Evolutionary conservation across 2,888 invertebrate species (phyloP), one percentile per base, ranked within the genome.

Genomic region (Pseudoips prasinana): DNA sequence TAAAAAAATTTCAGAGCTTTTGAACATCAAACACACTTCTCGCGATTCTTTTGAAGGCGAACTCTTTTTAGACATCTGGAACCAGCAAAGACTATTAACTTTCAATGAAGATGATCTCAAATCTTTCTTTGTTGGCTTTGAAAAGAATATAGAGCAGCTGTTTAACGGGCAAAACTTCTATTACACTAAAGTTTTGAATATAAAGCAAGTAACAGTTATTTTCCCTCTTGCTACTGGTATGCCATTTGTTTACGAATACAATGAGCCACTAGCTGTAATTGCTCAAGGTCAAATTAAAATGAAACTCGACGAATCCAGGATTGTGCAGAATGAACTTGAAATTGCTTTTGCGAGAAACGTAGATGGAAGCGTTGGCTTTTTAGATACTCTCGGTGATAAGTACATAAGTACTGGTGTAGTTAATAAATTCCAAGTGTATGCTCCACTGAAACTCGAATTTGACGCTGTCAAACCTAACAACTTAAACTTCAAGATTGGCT

Each of bases 211-310:
- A 7, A 86, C 89, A 5, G 70, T 93, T 7, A 90, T 91, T 68
- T 92, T 93, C 86, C 94, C 94, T 3, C 90, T 92, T 10, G 92
- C 91, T 38, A 90, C 90, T 55, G 94, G 94, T 68, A 78, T 94
- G 50, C 94, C 94, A 9, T 93, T 93, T 68, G 73, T 91, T 34
- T 93, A 84, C 72, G 90, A 89, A 29, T 89, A 91, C 57, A 90
- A 90, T 30, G 85, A 82, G 31, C 93, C 93, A n/a, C n/a, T n/a
- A n/a, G n/a, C n/a, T n/a, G n/a, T n/a, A n/a, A n/a, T n/a, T n/a
- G 49, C 90, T 4, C 73, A 88, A 42, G 18, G 5, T 9, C 9
- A 20, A 24, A 6, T 11, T 9, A 25, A 9, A 7, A 1, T 8
- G 4, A 25, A 18, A 10, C 79, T 53, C 58, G 48, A 39, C 72